Percentiles rank a stretch among this genome's conserved stretches.
These are phyloP conservation scores for Anneissia japonica DNA, from an alignment of 35 echinoderm and acorn worm species.

Conservation along the genomic window DNA sequence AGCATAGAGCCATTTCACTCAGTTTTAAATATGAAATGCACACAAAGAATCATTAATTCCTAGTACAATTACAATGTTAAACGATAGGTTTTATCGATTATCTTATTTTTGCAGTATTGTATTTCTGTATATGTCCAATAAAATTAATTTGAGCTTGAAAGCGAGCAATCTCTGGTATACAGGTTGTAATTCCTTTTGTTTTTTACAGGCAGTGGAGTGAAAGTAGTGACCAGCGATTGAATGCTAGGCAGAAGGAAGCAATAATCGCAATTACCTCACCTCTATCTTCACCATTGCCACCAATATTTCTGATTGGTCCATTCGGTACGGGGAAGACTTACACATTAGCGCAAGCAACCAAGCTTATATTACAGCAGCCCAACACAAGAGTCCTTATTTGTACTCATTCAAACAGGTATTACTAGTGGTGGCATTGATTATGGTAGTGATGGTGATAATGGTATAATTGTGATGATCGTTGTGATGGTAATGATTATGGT, in stretches of 20 bases:
- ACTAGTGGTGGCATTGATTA: too few species aligned
- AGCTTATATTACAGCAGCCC: slow-evolving; percentile 87
- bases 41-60: too few species aligned
- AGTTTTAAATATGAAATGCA: too few species aligned
- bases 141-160: too few species aligned
- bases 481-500: too few species aligned
- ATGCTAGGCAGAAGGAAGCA: slow-evolving; percentile 81
- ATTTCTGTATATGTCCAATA: too few species aligned
- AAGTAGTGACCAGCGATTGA: slow-evolving; percentile 70
- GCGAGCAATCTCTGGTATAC: not conserved
- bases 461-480: too few species aligned
- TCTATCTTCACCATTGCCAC: slow-evolving; percentile 50
- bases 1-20: too few species aligned
- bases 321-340: slow-evolving; percentile 97
- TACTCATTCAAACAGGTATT: slow-evolving; percentile 98
- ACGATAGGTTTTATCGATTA: too few species aligned
- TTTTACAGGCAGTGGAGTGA: slow-evolving; percentile 82
- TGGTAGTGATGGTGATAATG: too few species aligned
- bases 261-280: slow-evolving; percentile 80
- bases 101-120: too few species aligned
- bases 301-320: slow-evolving; percentile 90
- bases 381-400: slow-evolving; percentile 91
- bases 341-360: slow-evolving; percentile 88
- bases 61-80: too few species aligned
- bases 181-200: not conserved